Percentiles rank a stretch among this genome's conserved stretches.
Conservation (phyloP, 2,113 vertebrate species). For the Salvelinus fontinalis region DNA sequence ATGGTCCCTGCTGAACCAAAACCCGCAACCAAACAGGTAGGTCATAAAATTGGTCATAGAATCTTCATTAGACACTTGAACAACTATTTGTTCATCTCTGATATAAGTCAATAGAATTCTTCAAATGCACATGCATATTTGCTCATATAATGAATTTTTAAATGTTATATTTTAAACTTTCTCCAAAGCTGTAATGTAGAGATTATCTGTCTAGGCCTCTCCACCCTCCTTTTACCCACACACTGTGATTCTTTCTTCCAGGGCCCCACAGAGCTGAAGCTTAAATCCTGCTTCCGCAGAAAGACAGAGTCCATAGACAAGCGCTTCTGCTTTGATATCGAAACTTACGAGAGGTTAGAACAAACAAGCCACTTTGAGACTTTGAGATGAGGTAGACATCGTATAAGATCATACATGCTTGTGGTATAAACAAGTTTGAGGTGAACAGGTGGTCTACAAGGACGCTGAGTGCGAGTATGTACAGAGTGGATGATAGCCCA, state of each 20-base stretch:
- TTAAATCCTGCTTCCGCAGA: slow-evolving; percentile 91
- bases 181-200: background rate
- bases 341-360: slow-evolving; percentile 88
- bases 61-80: background rate
- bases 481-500: slow-evolving; percentile 64
- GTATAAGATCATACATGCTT: slow-evolving; percentile 11
- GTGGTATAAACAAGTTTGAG: slow-evolving; percentile 56
- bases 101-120: background rate
- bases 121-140: background rate
- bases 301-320: slow-evolving; percentile 96
- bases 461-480: slow-evolving; percentile 49
- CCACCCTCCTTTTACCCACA: background rate
- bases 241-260: slow-evolving; percentile 50
- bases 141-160: background rate
- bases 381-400: slow-evolving; percentile 18
- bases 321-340: slow-evolving; percentile 96
- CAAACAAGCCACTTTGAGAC: slow-evolving; percentile 1
- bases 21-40: slow-evolving; percentile 87
- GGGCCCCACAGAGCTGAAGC: slow-evolving; percentile 81
- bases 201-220: background rate
- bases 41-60: background rate
- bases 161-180: background rate
- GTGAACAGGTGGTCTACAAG: slow-evolving; percentile 66
- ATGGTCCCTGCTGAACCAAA: slow-evolving; percentile 92
- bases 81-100: background rate